Base-by-base conservation (phyloP, 1,140 invertebrate genomes). In the Mycetomoellerius zeteki region DNA sequence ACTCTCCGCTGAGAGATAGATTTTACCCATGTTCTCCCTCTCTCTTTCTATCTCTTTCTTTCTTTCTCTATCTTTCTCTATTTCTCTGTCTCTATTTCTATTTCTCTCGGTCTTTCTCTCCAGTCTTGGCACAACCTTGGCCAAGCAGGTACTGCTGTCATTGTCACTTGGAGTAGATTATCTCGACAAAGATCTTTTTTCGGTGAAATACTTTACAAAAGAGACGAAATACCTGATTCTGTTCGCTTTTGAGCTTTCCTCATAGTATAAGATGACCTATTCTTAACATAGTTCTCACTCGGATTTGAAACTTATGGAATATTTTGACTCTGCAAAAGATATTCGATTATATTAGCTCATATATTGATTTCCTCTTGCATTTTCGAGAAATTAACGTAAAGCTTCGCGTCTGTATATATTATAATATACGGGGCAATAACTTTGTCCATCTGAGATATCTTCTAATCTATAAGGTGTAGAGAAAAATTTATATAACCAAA, bases 61-160 rank as follows among this genome's bases (percentile, higher is more conserved):
- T 52, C 27, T 24, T 30, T 33, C n/a, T 24, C 24, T 64, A 7
- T 84, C 14, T 47, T 7, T 37, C n/a, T 21, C 58, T 72, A 3
- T n/a, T 12, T 27, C 64, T 37, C 10, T 24, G 6, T 5, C 14
- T 64, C 56, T 19, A n/a, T n/a, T 14, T 33, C 5, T 30, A 8
- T 47, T 21, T 21, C 3, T 75, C 19, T 43, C 43, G 37, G 14
- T 76, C 16, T 52, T n/a, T 62, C 30, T 30, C 37, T 43, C 27
- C 75, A 80, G 82, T 86, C 84, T 90, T 76, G 82, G 73, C 84
- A 84, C 86, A 91, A 91, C 90, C 87, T 91, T 91, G 90, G 90
- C 89, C 89, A 90, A 90, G 84, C 62, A 86, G 87, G 82, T 90
- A 88, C 86, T 80, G 73, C 81, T 91, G 90, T 91, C 90, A 91